A percentile compares a stretch with the other conserved stretches of the same genome.
Conservation (phyloP, 2,888 invertebrate genomes). For the Napeogenes inachia region DNA sequence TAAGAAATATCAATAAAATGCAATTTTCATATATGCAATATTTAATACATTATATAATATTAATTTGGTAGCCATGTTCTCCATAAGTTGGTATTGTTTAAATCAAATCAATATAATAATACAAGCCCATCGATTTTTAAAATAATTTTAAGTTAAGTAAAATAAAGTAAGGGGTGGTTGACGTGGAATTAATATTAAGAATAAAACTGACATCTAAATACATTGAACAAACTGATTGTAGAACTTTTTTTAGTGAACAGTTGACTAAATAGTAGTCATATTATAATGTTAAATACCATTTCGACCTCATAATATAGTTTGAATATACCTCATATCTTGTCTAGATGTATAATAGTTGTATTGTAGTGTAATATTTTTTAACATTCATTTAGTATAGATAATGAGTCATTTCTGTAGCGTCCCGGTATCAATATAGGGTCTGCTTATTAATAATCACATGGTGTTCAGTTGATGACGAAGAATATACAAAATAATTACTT, state of each 20-base stretch:
- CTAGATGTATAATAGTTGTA: background rate
- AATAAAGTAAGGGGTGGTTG: slow-evolving; percentile 1
- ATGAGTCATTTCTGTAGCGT: background rate
- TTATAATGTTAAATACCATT: background rate
- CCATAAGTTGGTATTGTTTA: background rate
- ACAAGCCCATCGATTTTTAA: slow-evolving; percentile 33
- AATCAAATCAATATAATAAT: slow-evolving; percentile 21
- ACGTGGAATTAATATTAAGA: no score
- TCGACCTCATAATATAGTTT: background rate
- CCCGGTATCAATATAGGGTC: slow-evolving; percentile 3
- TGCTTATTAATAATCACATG: no score
- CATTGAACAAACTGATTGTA: no score
- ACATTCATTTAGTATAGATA: background rate
- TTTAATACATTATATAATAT: no score
- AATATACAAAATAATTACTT: background rate
- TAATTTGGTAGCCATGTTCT: no score
- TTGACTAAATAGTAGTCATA: no score
- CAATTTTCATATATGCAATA: no score
- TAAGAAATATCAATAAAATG: slow-evolving; percentile 6
- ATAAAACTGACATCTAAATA: no score
- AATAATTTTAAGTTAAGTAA: slow-evolving; percentile 21
- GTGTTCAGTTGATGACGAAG: no score
- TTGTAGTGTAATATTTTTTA: background rate
- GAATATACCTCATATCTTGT: slow-evolving; percentile 7
- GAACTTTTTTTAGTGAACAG: no score